Percentiles rank a stretch among this genome's conserved stretches.
Conservation (phyloP, 2,113 vertebrate genomes). For the Colistium nudipinnis region DNA sequence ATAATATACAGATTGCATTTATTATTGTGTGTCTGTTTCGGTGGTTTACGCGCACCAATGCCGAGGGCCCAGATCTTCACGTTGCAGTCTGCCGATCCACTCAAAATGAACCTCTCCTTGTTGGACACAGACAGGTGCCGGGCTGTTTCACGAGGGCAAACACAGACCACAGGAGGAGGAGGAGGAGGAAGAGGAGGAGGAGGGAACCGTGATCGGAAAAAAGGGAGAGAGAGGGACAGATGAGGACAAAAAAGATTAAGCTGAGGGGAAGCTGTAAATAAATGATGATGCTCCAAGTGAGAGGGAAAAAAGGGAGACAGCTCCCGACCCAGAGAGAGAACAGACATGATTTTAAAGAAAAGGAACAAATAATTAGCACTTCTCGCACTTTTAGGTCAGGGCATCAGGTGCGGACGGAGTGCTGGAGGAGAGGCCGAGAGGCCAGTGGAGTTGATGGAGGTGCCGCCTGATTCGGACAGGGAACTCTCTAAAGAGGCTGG, state of each 20-base stretch:
- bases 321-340: constrained; percentile 18
- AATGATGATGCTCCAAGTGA: constrained; percentile 44
- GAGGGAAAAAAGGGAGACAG: constrained; percentile 16
- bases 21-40: constrained; percentile 16
- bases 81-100: constrained; percentile 82
- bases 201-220: constrained; percentile 14
- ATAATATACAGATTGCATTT: constrained; percentile 7
- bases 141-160: constrained; percentile 64
- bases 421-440: constrained; percentile 47
- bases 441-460: constrained; percentile 52
- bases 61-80: constrained; percentile 84
- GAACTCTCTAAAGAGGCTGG: constrained; percentile 62
- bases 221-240: constrained; percentile 24
- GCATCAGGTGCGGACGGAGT: constrained; percentile 35
- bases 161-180: constrained; percentile 34
- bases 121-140: constrained; percentile 72
- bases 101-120: constrained; percentile 82
- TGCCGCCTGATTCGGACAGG: constrained; percentile 54
- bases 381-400: constrained; percentile 32
- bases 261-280: constrained; percentile 38
- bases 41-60: constrained; percentile 73
- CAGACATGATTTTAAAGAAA: background rate
- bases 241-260: constrained; percentile 29
- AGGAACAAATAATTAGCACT: constrained; percentile 30
- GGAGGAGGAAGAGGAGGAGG: constrained; percentile 10